Evolutionary conservation across 2,888 invertebrate species (phyloP).

Genomic region (Lacanobia wlatinum): DNA sequence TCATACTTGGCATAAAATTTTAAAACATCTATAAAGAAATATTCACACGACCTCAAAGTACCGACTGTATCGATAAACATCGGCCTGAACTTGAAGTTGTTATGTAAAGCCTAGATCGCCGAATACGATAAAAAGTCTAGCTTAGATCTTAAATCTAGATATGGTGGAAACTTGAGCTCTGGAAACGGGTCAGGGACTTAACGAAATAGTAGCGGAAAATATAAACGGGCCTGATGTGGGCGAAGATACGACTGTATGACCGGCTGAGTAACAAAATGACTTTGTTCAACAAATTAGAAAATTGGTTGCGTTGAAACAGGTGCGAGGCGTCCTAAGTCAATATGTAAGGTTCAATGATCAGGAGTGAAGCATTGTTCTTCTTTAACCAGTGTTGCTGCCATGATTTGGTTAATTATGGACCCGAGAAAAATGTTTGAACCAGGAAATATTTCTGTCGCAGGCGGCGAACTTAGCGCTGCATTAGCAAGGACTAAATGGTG

Average conservation of each 20-base stretch:
- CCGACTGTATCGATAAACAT: slow-evolving; percentile 73
- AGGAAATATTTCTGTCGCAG: slow-evolving; percentile 32
- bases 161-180: slow-evolving; percentile 79
- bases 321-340: slow-evolving; percentile 60
- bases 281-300: slow-evolving; percentile 59
- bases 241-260: slow-evolving; percentile 18
- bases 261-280: slow-evolving; percentile 43
- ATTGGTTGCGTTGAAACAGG: slow-evolving; percentile 62
- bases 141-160: slow-evolving; percentile 82
- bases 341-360: slow-evolving; percentile 66
- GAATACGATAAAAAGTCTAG: slow-evolving; percentile 78
- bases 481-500: slow-evolving; percentile 53
- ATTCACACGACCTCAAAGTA: slow-evolving; percentile 64
- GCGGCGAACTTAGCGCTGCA: slow-evolving; percentile 32
- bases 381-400: slow-evolving; percentile 25
- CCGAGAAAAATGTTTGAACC: slow-evolving; percentile 19
- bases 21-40: slow-evolving; percentile 58
- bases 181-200: slow-evolving; percentile 81
- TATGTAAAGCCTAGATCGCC: slow-evolving; percentile 78
- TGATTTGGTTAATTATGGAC: slow-evolving; percentile 57
- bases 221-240: slow-evolving; percentile 51
- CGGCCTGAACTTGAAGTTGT: slow-evolving; percentile 79
- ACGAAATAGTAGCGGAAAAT: slow-evolving; percentile 69
- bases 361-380: slow-evolving; percentile 51
- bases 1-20: slow-evolving; percentile 61